Conservation (phyloP, 2,113 vertebrate species). For the Chroicocephalus ridibundus region DNA sequence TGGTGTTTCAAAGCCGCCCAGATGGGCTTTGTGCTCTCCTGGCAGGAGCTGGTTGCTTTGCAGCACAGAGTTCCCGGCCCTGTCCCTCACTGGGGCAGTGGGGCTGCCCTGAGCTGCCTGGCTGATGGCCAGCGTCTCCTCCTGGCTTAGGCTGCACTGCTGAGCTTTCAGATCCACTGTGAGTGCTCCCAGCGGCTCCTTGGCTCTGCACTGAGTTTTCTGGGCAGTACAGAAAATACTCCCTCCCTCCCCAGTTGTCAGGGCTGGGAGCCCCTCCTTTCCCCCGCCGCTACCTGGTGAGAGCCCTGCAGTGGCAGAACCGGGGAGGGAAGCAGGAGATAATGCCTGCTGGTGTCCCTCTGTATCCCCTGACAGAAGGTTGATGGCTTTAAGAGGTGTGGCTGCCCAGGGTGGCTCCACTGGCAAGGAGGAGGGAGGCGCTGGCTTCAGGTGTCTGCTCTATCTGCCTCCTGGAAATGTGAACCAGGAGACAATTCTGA, state of each 20-base stretch:
- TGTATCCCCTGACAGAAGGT: not conserved
- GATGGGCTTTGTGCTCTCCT: not conserved
- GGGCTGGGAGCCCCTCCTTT: not conserved
- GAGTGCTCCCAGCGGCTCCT: not conserved
- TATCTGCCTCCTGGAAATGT: not conserved
- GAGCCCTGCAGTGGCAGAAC: not conserved
- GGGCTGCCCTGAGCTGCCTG: not conserved
- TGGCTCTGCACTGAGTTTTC: not conserved
- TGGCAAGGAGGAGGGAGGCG: not conserved
- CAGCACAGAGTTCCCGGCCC: not conserved
- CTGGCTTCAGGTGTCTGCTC: not conserved
- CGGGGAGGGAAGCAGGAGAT: not conserved
- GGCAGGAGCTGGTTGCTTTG: not conserved
- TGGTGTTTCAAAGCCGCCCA: not conserved
- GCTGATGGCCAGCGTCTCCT: not conserved
- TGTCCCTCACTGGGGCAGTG: not conserved
- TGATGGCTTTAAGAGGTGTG: not conserved
- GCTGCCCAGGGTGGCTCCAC: not conserved
- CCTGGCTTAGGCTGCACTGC: not conserved
- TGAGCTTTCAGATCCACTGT: not conserved
- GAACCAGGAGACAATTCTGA: not conserved
- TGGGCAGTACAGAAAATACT: not conserved
- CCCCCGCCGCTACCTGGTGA: not conserved
- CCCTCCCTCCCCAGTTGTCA: not conserved
- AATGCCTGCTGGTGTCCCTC: accelerated